Base-by-base conservation (phyloP, 1,140 invertebrate genomes). In the Pseudomyrmex sp. region DNA sequence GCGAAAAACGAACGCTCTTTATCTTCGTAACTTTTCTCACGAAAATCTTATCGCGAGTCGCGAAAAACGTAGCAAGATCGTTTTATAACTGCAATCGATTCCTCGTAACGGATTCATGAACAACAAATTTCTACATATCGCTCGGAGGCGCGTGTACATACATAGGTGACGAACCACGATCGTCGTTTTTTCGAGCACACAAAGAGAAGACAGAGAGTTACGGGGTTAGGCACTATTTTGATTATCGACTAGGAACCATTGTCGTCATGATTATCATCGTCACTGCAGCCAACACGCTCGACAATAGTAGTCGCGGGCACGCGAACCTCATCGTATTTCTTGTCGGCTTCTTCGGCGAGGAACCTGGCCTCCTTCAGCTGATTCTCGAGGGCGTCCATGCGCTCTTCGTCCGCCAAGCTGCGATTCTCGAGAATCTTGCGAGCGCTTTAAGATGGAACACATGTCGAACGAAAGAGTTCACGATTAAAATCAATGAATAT, bases 311-410 rank as follows among this genome's bases (percentile, higher is more conserved):
- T 89, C 87, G 91, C 86, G 63, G 92, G 90, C 89, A 92, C 93
- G 92, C 93, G 95, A 96, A 99, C 99, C 99, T 99, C 99, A 98
- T 99, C 99, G 96, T 99, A 99, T 99, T 99, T 99, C 96, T 99
- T 98, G 97, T 99, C 99, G 93, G 99, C 99, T 95, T 99, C 99
- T 96, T 99, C 99, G 95, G 99, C 99, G 93, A 99, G 97, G 97
- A 99, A 99, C 95, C 99, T 97, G 94, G 99, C 99, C 95, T 99
- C 99, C 96, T 99, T 99, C 94, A 99, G 96, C 95, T 99, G 99
- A 95, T 98, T 98, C 95, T 99, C 99, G 93, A 99, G 96, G 93
- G 98, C 97, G 94, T 99, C 99, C 98, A 99, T 99, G 94, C 99
- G 98, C 96, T 99, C 99, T 95, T 99, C 99, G 97, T 99, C 99